Base-by-base conservation (phyloP, 2,888 invertebrate species). In the Alviniconcha strummeri region DNA sequence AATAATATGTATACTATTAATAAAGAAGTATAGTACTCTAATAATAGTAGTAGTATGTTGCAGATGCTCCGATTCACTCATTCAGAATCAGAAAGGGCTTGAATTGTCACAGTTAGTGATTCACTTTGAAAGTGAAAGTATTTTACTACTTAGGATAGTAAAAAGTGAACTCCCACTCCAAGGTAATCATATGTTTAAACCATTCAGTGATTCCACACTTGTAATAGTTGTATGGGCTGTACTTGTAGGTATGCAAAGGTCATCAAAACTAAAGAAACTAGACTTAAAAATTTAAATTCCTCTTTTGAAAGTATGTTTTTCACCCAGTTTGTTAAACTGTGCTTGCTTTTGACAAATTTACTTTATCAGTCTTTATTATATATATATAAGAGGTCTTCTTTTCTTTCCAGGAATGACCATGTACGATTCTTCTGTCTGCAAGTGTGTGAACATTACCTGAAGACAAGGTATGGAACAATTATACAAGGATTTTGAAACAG, bases 351-450 rank as follows among this genome's bases (percentile, higher is more conserved):
- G 36, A 36, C 36, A 36, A 36, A 36, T 36, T 36, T 36, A 36
- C 36, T 36, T 36, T 36, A 36, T 36, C 36, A 36, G 36, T 36
- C 36, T 36, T 36, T 36, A 36, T n/a, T n/a, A n/a, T n/a, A n/a
- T n/a, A n/a, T n/a, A n/a, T n/a, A n/a, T n/a, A n/a, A 36, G 36
- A 36, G 36, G 36, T 36, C 36, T 71, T 60, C 83, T 67, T 84
- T 88, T 84, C 78, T 80, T 89, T 90, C 76, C 89, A 94, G 94
- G 80, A 93, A 94, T 90, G 94, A 94, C 84, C 93, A 94, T 88
- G 92, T 93, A 52, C 92, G 93, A 85, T 95, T 94, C 88, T 94
- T 94, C 88, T 94, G 94, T 85, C 92, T 95, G 74, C 94, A 95
- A 92, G 94, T 95, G 56, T 90, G 95, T 80, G 95, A 95, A 86